Evolutionary conservation across 2,113 vertebrate genomes (phyloP), one percentile per base, ranked within the genome.

Genomic region (Paracyprichromis sp.): DNA sequence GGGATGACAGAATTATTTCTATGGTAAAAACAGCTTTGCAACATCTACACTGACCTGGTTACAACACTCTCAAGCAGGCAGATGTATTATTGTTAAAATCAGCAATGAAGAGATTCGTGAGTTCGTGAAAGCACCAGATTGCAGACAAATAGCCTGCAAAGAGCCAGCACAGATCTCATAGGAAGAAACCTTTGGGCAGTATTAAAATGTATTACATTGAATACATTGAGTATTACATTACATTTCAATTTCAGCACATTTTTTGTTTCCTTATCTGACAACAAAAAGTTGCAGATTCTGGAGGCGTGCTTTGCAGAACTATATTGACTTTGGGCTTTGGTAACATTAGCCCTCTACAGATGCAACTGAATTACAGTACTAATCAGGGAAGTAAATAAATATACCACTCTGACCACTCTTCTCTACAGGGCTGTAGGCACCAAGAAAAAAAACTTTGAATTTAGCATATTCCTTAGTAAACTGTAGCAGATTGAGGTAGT

Each of bases 371-470:
- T 56, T 87, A 38, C 36, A 82, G 19, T 21, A 36, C 8, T 83
- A 34, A 81, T 66, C 10, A 71, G n/a, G 21, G 45, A 86, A 80
- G 82, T 81, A 80, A 89, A 86, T 66, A 88, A 85, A 79, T 63
- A 3, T 69, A 69, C 63, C 19, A 69, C 34, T 38, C 6, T 38
- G 53, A 36, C 50, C 9, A 31, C 5, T 85, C 19, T 83, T 38
- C 17, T 82, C 59, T 12, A 38, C 45, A 80, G 24, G 83, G 63
- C 24, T 56, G 24, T 21, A 61, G 19, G 13, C 24, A 82, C 40
- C 85, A 29, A 54, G 29, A 52, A 76, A 57, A 76, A 57, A 84
- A 91, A 90, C 89, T 88, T 85, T 71, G 50, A n/a, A 83, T 87
- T 78, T 86, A 57, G 26, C 63, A 17, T 53, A 26, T 79, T 82